A percentile compares a stretch with the other conserved stretches of the same genome.
These are phyloP conservation scores for Nudaria mundana DNA, from an alignment of 2,888 invertebrate genomes.

Conservation along the genomic window DNA sequence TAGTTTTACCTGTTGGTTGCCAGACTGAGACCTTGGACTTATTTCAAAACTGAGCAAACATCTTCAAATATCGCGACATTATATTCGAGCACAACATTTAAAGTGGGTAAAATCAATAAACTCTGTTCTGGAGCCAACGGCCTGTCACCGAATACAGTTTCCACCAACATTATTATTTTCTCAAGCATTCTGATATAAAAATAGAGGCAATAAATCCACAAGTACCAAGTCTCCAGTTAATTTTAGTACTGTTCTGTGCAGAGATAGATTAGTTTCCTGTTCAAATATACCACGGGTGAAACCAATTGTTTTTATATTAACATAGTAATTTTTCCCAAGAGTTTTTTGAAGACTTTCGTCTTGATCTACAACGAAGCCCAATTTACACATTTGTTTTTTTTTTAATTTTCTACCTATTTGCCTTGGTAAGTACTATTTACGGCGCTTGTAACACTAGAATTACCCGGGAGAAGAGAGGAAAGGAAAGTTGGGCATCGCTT, in stretches of 20 bases:
- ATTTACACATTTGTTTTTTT: no score
- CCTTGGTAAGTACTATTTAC: no score
- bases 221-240: conserved; percentile 19
- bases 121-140: conserved; percentile 41
- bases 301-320: background rate
- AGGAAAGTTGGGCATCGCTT: no score
- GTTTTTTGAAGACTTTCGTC: background rate
- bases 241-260: conserved; percentile 23
- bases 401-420: no score
- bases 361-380: no score
- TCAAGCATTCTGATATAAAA: conserved; percentile 37
- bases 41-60: conserved; percentile 24
- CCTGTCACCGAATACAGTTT: conserved; percentile 33
- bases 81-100: conserved; percentile 18
- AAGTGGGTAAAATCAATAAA: conserved; percentile 34
- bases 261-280: conserved; percentile 22
- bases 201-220: conserved; percentile 37
- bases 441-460: no score
- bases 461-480: no score
- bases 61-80: conserved; percentile 20
- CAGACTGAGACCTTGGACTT: conserved; percentile 20
- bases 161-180: conserved; percentile 31
- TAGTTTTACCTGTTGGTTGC: conserved; percentile 17
- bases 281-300: conserved; percentile 7
- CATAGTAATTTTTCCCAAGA: background rate